A percentile compares a stretch with the other conserved stretches of the same genome.
Conservation (phyloP, 2,888 invertebrate genomes). For the Melinaea menophilus region DNA sequence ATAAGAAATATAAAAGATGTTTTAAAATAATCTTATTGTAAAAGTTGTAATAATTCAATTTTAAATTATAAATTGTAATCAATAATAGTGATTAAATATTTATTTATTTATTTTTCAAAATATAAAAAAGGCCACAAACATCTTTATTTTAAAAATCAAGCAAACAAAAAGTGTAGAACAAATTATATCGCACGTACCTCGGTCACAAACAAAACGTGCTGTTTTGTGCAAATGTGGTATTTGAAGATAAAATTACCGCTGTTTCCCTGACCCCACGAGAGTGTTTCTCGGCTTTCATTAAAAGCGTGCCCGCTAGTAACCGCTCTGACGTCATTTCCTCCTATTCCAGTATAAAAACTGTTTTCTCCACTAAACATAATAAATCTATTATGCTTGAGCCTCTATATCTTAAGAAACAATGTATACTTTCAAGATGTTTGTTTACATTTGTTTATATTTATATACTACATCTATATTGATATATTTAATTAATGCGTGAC, state of each 20-base stretch:
- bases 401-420: not conserved
- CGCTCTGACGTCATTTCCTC: conserved; percentile 36
- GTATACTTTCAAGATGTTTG: not conserved
- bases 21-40: no score
- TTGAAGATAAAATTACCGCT: conserved; percentile 12
- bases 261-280: conserved; percentile 28
- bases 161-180: not conserved
- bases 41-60: no score
- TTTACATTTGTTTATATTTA: not conserved
- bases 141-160: not conserved
- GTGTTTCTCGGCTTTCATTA: conserved; percentile 43
- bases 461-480: not conserved
- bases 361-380: conserved; percentile 22
- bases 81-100: no score
- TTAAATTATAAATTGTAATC: no score
- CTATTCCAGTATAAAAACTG: conserved; percentile 29
- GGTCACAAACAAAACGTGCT: conserved; percentile 10
- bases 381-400: conserved; percentile 23
- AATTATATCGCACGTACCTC: conserved; percentile 2
- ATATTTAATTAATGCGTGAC: no score
- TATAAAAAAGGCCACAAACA: not conserved
- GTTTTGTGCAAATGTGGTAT: conserved; percentile 8
- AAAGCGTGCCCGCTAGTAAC: conserved; percentile 37
- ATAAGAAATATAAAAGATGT: no score
- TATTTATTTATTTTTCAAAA: no score